A percentile compares a stretch with the other conserved stretches of the same genome.
Conservation (phyloP, 2,888 invertebrate genomes). For the Biston stratarius region DNA sequence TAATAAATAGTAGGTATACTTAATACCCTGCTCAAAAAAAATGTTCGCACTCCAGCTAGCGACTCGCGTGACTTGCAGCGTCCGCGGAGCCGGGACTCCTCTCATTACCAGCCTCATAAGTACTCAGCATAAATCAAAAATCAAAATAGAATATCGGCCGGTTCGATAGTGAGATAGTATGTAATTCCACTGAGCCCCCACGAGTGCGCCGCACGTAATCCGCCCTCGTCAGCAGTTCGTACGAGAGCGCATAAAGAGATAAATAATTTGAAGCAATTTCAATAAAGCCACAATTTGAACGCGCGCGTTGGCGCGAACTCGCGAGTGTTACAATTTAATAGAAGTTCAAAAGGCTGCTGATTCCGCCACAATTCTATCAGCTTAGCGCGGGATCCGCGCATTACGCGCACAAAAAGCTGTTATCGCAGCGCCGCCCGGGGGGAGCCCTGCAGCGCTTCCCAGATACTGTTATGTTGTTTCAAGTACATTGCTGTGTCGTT, state of each 20-base stretch:
- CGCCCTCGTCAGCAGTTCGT: constrained; percentile 39
- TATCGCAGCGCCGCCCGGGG: constrained; percentile 64
- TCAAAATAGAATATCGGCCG: background rate
- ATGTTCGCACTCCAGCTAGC: too few relatives aligned
- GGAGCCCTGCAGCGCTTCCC: constrained; percentile 60
- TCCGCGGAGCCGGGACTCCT: too few relatives aligned
- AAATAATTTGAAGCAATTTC: constrained; percentile 79
- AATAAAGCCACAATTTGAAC: constrained; percentile 84
- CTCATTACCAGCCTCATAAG: constrained; percentile 23
- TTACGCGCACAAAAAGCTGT: constrained; percentile 86
- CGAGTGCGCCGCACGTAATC: constrained; percentile 9
- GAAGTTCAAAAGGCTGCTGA: constrained; percentile 85
- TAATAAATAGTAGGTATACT: too few relatives aligned
- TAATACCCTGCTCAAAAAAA: too few relatives aligned
- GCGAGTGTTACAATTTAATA: constrained; percentile 85
- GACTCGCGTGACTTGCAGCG: too few relatives aligned
- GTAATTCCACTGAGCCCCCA: background rate
- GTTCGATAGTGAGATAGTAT: background rate
- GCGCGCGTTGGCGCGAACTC: constrained; percentile 81
- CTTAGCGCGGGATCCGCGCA: constrained; percentile 82
- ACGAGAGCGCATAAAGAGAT: constrained; percentile 58
- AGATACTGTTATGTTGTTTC: constrained; percentile 67
- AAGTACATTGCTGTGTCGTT: constrained; percentile 70
- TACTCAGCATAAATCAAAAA: constrained; percentile 1
- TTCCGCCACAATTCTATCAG: constrained; percentile 86